A percentile compares a stretch with the other conserved stretches of the same genome.
phyloP scores from a whole-genome alignment of 2,113 vertebrate genomes.

The Melospiza georgiana region DNA sequence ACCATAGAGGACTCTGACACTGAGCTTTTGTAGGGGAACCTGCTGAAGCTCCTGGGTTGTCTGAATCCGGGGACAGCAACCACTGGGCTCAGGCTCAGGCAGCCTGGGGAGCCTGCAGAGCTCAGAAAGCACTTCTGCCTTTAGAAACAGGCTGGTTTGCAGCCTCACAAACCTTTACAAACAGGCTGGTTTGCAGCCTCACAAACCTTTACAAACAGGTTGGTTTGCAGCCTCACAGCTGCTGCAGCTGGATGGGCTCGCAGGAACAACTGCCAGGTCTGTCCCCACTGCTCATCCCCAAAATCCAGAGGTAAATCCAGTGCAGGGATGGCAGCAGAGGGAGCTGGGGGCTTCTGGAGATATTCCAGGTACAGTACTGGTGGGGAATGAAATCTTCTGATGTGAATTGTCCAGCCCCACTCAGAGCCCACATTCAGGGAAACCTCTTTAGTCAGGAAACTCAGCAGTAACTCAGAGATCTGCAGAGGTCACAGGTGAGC shows the following conservation, averaged over 20 bases:
- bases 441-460: not conserved
- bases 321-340: not conserved
- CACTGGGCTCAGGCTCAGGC: not conserved
- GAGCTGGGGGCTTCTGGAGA: not conserved
- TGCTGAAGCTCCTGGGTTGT: not conserved
- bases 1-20: not conserved
- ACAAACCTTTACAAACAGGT: not conserved
- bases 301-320: not conserved
- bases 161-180: not conserved
- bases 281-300: not conserved
- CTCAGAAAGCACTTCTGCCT: not conserved
- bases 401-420: not conserved
- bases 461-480: not conserved
- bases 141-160: too few species aligned
- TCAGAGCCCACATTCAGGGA: rapidly evolving
- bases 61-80: not conserved
- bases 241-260: not conserved
- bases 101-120: not conserved
- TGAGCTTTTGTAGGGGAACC: not conserved
- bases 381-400: not conserved
- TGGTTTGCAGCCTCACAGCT: too few species aligned
- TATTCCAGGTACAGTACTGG: not conserved
- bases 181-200: too few species aligned
- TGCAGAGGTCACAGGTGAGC: not conserved
- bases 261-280: not conserved